A percentile compares a stretch with the other conserved stretches of the same genome.
Evolutionary conservation across 2,888 invertebrate species (phyloP).

Genomic region (Bursaphelenchus okinawaensis): DNA sequence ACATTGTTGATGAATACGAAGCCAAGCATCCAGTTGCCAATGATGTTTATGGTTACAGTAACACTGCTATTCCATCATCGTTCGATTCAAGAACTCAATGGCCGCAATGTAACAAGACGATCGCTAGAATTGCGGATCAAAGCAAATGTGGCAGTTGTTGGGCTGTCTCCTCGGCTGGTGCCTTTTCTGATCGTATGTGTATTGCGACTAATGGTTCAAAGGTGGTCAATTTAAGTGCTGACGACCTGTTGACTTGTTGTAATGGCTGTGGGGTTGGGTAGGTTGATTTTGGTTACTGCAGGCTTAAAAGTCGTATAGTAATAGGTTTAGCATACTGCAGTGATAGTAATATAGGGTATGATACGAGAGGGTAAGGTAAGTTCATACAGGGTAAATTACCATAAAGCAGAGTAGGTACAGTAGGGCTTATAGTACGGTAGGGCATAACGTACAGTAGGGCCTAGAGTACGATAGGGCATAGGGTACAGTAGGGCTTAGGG

Average conservation of each 20-base stretch:
- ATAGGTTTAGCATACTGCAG: too few species aligned
- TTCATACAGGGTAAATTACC: too few species aligned
- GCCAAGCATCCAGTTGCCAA: neutral
- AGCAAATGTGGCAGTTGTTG: neutral
- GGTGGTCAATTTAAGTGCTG: neutral
- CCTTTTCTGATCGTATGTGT: neutral
- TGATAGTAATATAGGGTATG: too few species aligned
- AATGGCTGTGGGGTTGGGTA: neutral
- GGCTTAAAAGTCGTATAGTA: too few species aligned
- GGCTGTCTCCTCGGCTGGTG: neutral
- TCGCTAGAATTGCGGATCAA: neutral
- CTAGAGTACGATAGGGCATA: too few species aligned
- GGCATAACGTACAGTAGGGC: too few species aligned
- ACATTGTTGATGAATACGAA: neutral
- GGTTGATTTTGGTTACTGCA: too few species aligned
- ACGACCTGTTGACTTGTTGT: neutral
- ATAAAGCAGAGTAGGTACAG: too few species aligned
- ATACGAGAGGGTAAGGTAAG: too few species aligned
- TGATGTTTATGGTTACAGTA: neutral
- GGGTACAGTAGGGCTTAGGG: too few species aligned
- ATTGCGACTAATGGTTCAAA: neutral
- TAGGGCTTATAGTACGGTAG: too few species aligned
- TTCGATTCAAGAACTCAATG: slow-evolving; percentile 5
- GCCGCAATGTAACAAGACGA: neutral
- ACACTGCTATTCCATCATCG: neutral